Evolutionary conservation across 1,140 invertebrate genomes (phyloP), one percentile per base, ranked within the genome.

Genomic region (Limonius californicus): DNA sequence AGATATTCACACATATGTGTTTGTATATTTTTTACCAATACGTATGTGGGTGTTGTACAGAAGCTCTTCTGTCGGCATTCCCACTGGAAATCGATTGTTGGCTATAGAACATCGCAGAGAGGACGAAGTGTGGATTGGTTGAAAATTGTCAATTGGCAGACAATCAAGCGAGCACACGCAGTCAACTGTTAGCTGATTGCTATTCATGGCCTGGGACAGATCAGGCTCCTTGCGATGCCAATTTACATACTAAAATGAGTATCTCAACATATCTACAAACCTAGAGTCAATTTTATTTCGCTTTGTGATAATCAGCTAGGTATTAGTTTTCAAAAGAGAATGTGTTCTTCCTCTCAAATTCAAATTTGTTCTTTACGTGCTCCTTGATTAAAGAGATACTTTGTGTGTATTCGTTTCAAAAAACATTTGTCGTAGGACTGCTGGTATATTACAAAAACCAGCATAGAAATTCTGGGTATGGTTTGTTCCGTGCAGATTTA

Each of bases 221-320:
- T 72, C 66, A 57, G 66, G 59, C 70, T 72, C 68, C 69, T 73
- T 73, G 71, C 70, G 70, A 67, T 61, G 62, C 57, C 64, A 69
- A 74, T 74, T 74, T 73, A 70, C 72, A 74, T 74, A 74, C 72
- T 70, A 72, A 74, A 74, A 74, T 70, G 65, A 66, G 65, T 18
- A 59, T 63, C 60, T 55, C 61, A 39, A 56, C 60, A 21, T 57
- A 57, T 57, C 56, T 43, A 20, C 18, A 57, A 19, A 45, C 43
- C 20, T 47, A 63, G 35, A 70, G 64, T 63, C 68, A 72, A 70
- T 72, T 72, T 67, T 67, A 45, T 45, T 53, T 45, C 60, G 67
- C 66, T 69, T 67, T 62, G 60, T 57, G 58, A 11, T 18, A 42
- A 39, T 57, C 55, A 30, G 27, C 18, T 30, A 50, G 45, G 20